Conservation (phyloP, 2,888 invertebrate genomes). For the Gnatocerus cornutus region DNA sequence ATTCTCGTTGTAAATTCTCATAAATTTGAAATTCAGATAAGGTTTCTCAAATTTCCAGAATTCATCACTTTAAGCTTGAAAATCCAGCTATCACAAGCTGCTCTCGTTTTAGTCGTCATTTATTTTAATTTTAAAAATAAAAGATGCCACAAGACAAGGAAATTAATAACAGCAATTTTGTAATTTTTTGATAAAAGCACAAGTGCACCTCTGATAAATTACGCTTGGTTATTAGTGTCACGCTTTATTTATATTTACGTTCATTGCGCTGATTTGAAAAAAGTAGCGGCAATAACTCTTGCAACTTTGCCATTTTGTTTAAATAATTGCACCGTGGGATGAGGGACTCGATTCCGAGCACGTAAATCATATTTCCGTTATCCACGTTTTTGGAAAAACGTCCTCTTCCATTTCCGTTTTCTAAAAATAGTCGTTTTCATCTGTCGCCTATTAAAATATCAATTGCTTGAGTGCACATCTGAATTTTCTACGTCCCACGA, state of each 20-base stretch:
- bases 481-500: not conserved
- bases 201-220: not conserved
- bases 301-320: not conserved
- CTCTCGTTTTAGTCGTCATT: too few species aligned
- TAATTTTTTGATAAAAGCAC: constrained; percentile 7
- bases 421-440: constrained; percentile 7
- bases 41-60: too few species aligned
- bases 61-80: too few species aligned
- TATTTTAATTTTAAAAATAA: not conserved
- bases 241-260: constrained; percentile 1
- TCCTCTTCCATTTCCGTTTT: not conserved
- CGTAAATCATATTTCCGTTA: not conserved
- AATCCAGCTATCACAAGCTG: too few species aligned
- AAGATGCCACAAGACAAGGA: not conserved
- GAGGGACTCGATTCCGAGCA: not conserved
- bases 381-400: not conserved
- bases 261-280: not conserved
- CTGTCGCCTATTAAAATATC: constrained; percentile 14
- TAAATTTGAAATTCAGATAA: too few species aligned
- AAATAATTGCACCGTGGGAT: not conserved
- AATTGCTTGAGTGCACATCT: constrained; percentile 11
- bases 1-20: too few species aligned
- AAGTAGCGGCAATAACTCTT: not conserved
- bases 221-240: constrained; percentile 1
- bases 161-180: constrained; percentile 7